Evolutionary conservation across 2,888 invertebrate species (phyloP).

Genomic region (Andrena bicolor): DNA sequence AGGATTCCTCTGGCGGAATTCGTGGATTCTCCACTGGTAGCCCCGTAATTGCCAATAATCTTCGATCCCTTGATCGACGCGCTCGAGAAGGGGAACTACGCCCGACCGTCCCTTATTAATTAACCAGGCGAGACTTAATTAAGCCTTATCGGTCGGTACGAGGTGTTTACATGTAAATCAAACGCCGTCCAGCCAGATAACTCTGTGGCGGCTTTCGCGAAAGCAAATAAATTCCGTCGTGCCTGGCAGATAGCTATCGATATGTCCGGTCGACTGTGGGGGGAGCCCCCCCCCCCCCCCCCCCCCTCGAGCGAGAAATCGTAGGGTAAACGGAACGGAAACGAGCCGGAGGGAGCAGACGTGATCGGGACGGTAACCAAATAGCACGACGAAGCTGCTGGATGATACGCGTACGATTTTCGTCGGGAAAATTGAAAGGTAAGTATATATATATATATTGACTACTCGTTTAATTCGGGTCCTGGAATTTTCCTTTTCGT

Average conservation of each 20-base stretch:
- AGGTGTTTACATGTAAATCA: slow-evolving; percentile 81
- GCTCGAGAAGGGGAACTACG: slow-evolving; percentile 10
- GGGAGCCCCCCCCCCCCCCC: not conserved
- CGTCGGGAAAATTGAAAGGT: too few relatives aligned
- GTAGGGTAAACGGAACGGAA: not conserved
- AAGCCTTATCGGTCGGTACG: slow-evolving; percentile 74
- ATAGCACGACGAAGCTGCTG: too few relatives aligned
- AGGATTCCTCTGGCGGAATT: not conserved
- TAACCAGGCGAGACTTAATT: slow-evolving; percentile 79
- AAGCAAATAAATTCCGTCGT: slow-evolving; percentile 56
- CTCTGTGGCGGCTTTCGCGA: slow-evolving; percentile 42
- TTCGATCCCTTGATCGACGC: slow-evolving; percentile 25
- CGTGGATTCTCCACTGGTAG: not conserved
- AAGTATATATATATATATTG: too few relatives aligned
- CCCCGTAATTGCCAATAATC: not conserved
- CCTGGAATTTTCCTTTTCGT: too few relatives aligned
- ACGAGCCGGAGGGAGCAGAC: too few relatives aligned
- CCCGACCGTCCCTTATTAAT: slow-evolving; percentile 75
- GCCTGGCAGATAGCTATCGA: slow-evolving; percentile 59
- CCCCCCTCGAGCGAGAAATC: slow-evolving; percentile 8
- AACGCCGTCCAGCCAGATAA: slow-evolving; percentile 62
- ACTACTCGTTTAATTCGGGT: too few relatives aligned
- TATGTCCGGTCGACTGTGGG: slow-evolving; percentile 37
- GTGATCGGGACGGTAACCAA: not conserved
- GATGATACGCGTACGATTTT: too few relatives aligned